Conservation (phyloP, 2,888 invertebrate species). For the Gortyna flavago region DNA sequence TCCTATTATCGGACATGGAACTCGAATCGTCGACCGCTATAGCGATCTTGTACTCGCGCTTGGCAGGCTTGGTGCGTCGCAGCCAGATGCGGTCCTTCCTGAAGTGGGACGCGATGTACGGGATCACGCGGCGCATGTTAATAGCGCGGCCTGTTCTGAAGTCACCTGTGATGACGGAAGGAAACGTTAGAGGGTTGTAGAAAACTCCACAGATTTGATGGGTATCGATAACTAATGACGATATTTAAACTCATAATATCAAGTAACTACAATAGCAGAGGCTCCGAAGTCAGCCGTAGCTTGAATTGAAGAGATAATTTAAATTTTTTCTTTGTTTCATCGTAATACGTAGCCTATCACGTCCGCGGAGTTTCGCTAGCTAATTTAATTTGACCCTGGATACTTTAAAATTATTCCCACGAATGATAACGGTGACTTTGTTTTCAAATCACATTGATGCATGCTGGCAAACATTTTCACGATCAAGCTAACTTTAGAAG, state of each 20-base stretch:
- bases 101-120: constrained; percentile 99
- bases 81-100: constrained; percentile 99
- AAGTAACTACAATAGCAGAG: background rate
- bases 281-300: no score
- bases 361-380: background rate
- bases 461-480: no score
- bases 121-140: constrained; percentile 99
- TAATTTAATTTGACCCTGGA: background rate
- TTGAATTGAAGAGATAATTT: no score
- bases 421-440: no score
- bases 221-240: background rate
- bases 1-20: constrained; percentile 96
- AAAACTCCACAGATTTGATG: background rate
- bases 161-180: constrained; percentile 92
- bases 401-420: no score
- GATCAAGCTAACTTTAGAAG: no score
- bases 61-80: constrained; percentile 97
- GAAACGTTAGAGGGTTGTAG: background rate
- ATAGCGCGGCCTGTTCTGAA: constrained; percentile 98
- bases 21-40: constrained; percentile 99
- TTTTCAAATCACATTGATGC: background rate
- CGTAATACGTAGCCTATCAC: background rate
- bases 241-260: background rate
- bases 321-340: background rate
- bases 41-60: constrained; percentile 98